Base-by-base conservation (phyloP, 2,113 vertebrate species). In the Potamarius usumacintae region DNA sequence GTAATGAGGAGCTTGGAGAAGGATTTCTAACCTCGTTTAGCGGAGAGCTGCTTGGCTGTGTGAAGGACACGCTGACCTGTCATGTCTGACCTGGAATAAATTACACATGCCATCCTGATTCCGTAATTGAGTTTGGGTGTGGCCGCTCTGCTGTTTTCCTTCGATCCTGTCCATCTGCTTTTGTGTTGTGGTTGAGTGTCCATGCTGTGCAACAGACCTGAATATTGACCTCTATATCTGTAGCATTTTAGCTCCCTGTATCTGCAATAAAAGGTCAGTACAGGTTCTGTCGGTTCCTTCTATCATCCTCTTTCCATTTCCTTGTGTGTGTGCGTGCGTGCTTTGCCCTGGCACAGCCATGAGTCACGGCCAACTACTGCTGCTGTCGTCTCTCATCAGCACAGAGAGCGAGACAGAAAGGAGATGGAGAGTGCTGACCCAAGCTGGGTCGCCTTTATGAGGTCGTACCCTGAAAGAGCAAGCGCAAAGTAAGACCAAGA, bases 191-290 rank as follows among this genome's bases (percentile, higher is more conserved):
- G 76, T 62, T 82, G 30, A 82, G 1, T 48, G 30, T 62, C 57
- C 17, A 30, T 82, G 79, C 11, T 42, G 42, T 42, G 25, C 30
- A 25, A 82, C 30, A 57, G 55, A 60, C 30, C 55, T 22, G 57
- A 81, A 60, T 42, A 48, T 11, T 86, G 86, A 86, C 83, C 55
- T 89, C 84, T 90, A 53, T 58, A 87, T 91, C 89, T 90, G 87
- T 91, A 87, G 79, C 90, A 92, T 89, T 91, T 93, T 89, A 91
- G 84, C 87, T 90, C 90, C 87, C 76, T 90, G 80, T 85, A 80
- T 92, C 90, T 55, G 8, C 83, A 90, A 89, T 92, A 85, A 92
- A 93, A 94, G 94, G 93, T 94, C 93, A 92, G 58, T 60, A 48
- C 52, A 20, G 86, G 85, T 86, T 91, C 89, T 83, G 79, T 88